Evolutionary conservation across 2,113 vertebrate species (phyloP).

Genomic region (Cyphomyrus plagiostoma): DNA sequence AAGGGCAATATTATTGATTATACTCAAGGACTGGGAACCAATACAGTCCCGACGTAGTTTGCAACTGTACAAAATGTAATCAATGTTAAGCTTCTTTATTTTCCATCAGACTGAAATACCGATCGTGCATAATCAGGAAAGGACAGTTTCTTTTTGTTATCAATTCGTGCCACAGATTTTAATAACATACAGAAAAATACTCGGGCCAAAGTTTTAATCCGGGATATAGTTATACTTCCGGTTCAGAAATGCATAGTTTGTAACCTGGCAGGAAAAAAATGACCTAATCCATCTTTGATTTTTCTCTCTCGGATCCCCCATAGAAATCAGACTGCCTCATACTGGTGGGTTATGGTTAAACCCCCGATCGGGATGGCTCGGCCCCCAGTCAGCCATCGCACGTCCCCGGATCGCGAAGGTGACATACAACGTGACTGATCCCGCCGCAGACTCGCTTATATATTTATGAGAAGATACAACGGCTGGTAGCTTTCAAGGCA

Average conservation of each 20-base stretch:
- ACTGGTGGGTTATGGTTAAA: not conserved
- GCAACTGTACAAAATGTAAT: not conserved
- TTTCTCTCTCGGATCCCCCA: not conserved
- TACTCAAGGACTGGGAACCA: not conserved
- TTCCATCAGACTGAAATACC: not conserved
- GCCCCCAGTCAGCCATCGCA: not conserved
- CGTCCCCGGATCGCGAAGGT: not conserved
- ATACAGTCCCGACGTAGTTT: not conserved
- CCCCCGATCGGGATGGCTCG: not conserved
- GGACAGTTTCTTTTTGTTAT: not conserved
- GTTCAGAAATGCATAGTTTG: not conserved
- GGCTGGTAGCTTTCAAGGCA: not conserved
- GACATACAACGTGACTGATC: not conserved
- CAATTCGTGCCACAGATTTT: not conserved
- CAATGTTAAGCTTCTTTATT: not conserved
- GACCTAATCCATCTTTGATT: not conserved
- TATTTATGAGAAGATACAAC: not conserved
- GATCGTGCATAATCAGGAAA: not conserved
- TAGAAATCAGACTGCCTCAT: not conserved
- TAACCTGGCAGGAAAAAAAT: not conserved
- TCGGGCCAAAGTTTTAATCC: not conserved
- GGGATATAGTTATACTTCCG: not conserved
- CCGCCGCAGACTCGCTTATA: not conserved
- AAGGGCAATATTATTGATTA: not conserved
- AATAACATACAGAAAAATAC: not conserved